Evolutionary conservation across 2,888 invertebrate genomes (phyloP).

Genomic region (Melieria picta): DNA sequence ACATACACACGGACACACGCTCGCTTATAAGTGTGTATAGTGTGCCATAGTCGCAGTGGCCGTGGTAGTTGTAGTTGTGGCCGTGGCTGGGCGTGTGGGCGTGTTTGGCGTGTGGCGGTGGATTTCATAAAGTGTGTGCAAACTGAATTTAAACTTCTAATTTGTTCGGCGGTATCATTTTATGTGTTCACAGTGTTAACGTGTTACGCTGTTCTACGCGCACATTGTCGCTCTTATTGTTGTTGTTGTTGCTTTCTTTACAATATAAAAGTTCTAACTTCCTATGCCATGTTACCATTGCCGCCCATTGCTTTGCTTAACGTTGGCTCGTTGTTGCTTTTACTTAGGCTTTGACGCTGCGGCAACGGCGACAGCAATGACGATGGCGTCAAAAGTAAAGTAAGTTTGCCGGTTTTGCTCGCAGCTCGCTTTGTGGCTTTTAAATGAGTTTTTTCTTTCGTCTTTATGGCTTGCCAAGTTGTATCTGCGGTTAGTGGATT

Average conservation of each 20-base stretch:
- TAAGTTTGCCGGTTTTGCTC: conserved; percentile 4
- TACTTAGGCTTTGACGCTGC: too few species aligned
- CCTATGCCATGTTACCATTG: background rate
- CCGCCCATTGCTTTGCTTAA: background rate
- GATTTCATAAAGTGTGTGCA: conserved; percentile 34
- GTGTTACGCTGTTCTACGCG: background rate
- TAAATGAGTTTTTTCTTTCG: conserved; percentile 23
- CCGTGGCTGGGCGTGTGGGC: background rate
- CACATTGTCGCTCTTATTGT: too few species aligned
- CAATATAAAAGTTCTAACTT: too few species aligned
- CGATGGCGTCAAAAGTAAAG: too few species aligned
- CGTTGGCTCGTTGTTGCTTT: background rate
- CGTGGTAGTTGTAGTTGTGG: background rate
- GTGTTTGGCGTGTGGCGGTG: conserved; percentile 8
- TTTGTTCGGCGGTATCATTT: conserved; percentile 35
- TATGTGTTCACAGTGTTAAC: background rate
- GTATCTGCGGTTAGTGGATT: conserved; percentile 9
- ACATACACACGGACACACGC: conserved; percentile 7
- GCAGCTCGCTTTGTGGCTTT: conserved; percentile 20
- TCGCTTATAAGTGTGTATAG: background rate
- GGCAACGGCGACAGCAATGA: too few species aligned
- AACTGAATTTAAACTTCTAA: conserved; percentile 32
- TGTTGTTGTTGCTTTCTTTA: too few species aligned
- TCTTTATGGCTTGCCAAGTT: background rate
- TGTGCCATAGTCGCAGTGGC: background rate